A percentile compares a stretch with the other conserved stretches of the same genome.
Evolutionary conservation across 2,113 vertebrate species (phyloP).

Genomic region (Percina caprodes): DNA sequence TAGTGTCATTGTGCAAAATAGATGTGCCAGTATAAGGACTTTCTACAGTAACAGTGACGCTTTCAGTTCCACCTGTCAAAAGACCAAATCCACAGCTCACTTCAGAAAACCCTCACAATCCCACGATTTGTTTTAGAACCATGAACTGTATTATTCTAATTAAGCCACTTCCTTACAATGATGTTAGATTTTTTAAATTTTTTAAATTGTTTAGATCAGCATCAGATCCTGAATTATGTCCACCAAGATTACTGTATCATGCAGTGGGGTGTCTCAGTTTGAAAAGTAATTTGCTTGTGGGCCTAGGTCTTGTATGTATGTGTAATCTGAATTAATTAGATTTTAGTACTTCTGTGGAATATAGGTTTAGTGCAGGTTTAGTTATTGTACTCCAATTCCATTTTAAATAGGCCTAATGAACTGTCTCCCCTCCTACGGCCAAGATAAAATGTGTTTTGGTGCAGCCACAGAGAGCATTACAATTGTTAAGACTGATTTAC

Average conservation of each 20-base stretch:
- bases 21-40: slow-evolving; percentile 4
- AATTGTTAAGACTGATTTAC: background rate
- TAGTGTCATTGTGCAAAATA: slow-evolving; percentile 1
- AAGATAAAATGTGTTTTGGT: slow-evolving; percentile 29
- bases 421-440: background rate
- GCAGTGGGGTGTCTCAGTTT: background rate
- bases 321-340: slow-evolving; percentile 27
- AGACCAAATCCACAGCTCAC: slow-evolving; percentile 2
- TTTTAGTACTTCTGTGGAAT: background rate
- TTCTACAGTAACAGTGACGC: background rate
- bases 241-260: slow-evolving; percentile 1
- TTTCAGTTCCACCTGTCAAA: slow-evolving; percentile 30
- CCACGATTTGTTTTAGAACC: slow-evolving; percentile 4
- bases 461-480: slow-evolving; percentile 1
- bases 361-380: slow-evolving; percentile 9
- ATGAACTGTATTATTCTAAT: background rate
- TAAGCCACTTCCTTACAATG: background rate
- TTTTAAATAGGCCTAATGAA: slow-evolving; percentile 44
- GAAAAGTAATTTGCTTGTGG: slow-evolving; percentile 19
- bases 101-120: slow-evolving; percentile 16
- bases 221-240: background rate
- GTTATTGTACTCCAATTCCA: slow-evolving; percentile 51
- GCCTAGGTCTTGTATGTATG: background rate
- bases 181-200: background rate
- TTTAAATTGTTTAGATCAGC: slow-evolving; percentile 6